Evolutionary conservation across 2,797 vertebrate species (phyloP).

Genomic region (Triplophysa bombifrons): DNA sequence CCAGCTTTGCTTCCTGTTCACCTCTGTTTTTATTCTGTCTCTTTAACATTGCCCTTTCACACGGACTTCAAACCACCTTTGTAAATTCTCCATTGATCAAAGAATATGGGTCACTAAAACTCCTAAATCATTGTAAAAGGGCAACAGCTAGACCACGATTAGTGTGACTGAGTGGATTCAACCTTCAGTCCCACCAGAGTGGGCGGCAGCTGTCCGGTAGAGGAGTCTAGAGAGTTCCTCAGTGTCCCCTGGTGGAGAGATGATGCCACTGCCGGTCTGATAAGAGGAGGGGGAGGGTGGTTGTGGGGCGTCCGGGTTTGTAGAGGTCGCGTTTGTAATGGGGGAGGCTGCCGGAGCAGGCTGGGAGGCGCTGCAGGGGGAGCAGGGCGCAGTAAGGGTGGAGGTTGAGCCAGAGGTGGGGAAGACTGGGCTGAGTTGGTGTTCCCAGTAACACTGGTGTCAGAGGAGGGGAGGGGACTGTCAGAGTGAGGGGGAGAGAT

Average conservation of each 20-base stretch:
- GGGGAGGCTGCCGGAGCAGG: conserved; percentile 78
- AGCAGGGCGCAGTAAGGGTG: conserved; percentile 79
- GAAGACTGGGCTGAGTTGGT: conserved; percentile 60
- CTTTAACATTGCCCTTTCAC: conserved; percentile 25
- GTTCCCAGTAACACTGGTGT: conserved; percentile 41
- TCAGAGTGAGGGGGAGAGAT: conserved; percentile 66
- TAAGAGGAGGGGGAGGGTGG: conserved; percentile 88
- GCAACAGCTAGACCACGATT: conserved; percentile 44
- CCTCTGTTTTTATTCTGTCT: not conserved
- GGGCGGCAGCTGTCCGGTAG: conserved; percentile 77
- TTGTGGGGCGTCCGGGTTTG: conserved; percentile 86
- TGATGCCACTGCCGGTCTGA: conserved; percentile 79
- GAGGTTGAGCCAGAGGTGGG: conserved; percentile 75
- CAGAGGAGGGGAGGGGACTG: conserved; percentile 65
- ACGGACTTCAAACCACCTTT: conserved; percentile 24
- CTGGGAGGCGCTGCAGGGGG: conserved; percentile 76
- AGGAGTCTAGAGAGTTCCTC: conserved; percentile 62
- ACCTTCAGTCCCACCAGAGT: conserved; percentile 80
- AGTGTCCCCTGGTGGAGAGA: conserved; percentile 69
- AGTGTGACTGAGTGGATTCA: conserved; percentile 78
- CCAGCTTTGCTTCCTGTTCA: conserved; percentile 25
- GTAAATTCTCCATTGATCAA: conserved; percentile 10
- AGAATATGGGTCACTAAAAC: conserved; percentile 11
- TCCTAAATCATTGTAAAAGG: conserved; percentile 23
- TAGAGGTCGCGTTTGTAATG: conserved; percentile 82